phyloP scores from a whole-genome alignment of 2,888 invertebrate genomes.

The Folsomia candida region DNA sequence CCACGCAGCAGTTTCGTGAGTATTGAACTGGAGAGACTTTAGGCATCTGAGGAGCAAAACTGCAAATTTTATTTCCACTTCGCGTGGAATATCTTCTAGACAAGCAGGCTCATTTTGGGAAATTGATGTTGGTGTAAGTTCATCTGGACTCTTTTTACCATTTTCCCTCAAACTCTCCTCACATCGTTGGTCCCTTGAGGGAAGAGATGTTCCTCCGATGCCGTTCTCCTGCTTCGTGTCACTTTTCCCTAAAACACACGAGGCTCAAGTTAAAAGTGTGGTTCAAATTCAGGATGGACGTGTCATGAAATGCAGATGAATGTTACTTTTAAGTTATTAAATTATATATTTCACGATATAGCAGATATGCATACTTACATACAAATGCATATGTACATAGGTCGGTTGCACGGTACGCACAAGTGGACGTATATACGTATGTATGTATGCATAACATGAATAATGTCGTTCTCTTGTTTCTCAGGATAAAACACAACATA shows the following conservation, averaged over 20 bases:
- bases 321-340: conserved; percentile 13
- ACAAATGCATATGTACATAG: too few species aligned
- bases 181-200: neutral
- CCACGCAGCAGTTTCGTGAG: conserved; percentile 69
- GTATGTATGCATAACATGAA: too few species aligned
- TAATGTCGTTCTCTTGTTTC: too few species aligned
- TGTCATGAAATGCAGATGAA: neutral
- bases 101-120: neutral
- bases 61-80: conserved; percentile 31
- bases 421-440: too few species aligned
- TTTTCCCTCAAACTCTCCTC: neutral
- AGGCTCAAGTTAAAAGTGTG: neutral
- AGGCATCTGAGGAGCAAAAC: conserved; percentile 54
- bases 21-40: conserved; percentile 78
- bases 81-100: neutral
- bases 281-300: neutral
- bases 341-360: neutral
- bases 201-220: conserved; percentile 1
- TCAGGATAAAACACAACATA: too few species aligned
- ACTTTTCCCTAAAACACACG: neutral
- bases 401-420: too few species aligned
- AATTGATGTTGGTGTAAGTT: conserved; percentile 1
- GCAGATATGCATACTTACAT: too few species aligned
- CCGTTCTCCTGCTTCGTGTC: neutral
- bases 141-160: neutral